These are phyloP conservation scores for Babylonia areolata DNA, from an alignment of 1,140 invertebrate species.

Conservation along the genomic window DNA sequence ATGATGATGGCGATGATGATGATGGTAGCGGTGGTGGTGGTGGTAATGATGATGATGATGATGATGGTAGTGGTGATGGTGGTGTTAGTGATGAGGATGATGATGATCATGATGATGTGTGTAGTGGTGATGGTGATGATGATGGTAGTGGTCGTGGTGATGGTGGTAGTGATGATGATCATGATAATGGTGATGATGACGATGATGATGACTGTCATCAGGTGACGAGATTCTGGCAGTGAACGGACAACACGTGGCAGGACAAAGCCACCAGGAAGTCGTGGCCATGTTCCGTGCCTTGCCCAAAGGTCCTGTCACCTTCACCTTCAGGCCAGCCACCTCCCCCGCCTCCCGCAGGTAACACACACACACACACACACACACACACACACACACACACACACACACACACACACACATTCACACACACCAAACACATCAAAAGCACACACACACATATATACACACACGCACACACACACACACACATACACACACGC, in stretches of 20 bases:
- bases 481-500: no score
- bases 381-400: no score
- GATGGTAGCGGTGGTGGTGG: background rate
- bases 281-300: conserved; percentile 89
- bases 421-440: no score
- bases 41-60: background rate
- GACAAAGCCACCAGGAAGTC: conserved; percentile 90
- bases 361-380: no score
- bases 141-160: conserved; percentile 13
- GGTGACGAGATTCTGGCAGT: conserved; percentile 93
- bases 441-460: no score
- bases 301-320: conserved; percentile 85
- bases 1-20: background rate
- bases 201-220: conserved; percentile 65
- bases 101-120: conserved; percentile 22
- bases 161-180: background rate
- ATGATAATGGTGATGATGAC: background rate
- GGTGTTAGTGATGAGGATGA: background rate
- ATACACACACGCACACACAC: no score
- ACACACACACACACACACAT: no score
- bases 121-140: background rate
- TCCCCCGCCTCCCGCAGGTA: background rate
- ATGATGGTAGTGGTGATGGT: background rate
- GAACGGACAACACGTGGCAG: conserved; percentile 88
- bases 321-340: conserved; percentile 74